phyloP scores from a whole-genome alignment of 2,888 invertebrate genomes.

The Orthosia gothica region DNA sequence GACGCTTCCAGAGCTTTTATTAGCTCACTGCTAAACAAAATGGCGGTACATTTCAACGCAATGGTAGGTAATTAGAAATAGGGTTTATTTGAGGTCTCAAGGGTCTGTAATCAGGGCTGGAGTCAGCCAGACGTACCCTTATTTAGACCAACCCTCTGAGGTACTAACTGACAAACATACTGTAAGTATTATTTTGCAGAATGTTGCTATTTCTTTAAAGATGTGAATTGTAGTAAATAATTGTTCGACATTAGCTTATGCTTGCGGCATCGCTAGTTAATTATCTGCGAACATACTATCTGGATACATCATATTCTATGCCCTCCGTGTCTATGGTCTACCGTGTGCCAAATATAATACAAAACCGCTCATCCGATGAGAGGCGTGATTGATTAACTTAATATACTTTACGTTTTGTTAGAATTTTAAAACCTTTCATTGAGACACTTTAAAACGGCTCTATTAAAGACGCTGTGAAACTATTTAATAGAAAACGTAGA shows the following conservation, averaged over 20 bases:
- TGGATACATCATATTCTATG: too few relatives aligned
- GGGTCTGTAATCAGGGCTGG: slow-evolving; percentile 55
- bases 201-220: slow-evolving; percentile 9
- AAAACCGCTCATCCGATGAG: too few relatives aligned
- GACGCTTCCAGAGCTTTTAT: slow-evolving; percentile 55
- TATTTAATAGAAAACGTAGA: not conserved
- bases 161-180: slow-evolving; percentile 30
- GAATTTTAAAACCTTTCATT: not conserved
- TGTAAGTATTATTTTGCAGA: slow-evolving; percentile 24
- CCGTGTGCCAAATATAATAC: too few relatives aligned
- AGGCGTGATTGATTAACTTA: too few relatives aligned
- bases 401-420: not conserved
- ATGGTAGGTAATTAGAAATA: slow-evolving; percentile 62
- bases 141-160: slow-evolving; percentile 34
- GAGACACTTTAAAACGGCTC: not conserved
- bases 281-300: too few relatives aligned
- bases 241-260: too few relatives aligned
- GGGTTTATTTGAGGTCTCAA: slow-evolving; percentile 56
- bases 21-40: slow-evolving; percentile 49
- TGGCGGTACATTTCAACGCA: slow-evolving; percentile 49
- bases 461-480: not conserved
- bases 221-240: not conserved
- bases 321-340: too few relatives aligned
- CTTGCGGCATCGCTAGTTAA: too few relatives aligned
- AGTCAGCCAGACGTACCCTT: slow-evolving; percentile 49